A percentile compares a stretch with the other conserved stretches of the same genome.
These are phyloP conservation scores for Pammene fasciana DNA, from an alignment of 2,888 invertebrate genomes.

Conservation along the genomic window DNA sequence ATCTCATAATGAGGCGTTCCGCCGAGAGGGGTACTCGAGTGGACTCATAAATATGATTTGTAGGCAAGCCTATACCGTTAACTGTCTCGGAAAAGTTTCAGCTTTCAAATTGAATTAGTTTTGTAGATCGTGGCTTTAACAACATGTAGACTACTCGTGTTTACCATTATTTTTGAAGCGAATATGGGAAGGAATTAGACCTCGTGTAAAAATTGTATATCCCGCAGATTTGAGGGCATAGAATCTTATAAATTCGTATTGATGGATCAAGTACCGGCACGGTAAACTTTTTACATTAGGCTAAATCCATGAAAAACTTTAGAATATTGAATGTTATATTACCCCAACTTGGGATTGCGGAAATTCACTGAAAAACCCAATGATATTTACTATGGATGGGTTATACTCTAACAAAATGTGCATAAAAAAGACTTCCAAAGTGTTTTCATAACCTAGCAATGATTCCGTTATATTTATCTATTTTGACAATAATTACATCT, in stretches of 20 bases:
- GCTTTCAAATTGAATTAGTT: slow-evolving; percentile 25
- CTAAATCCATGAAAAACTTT: slow-evolving; percentile 59
- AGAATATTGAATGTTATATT: slow-evolving; percentile 55
- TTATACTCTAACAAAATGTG: no score
- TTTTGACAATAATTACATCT: no score
- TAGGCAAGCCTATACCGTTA: slow-evolving; percentile 57
- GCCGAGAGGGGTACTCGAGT: slow-evolving; percentile 58
- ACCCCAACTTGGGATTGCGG: slow-evolving; percentile 31
- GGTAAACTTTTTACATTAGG: slow-evolving; percentile 69
- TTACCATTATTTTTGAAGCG: background rate
- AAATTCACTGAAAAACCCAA: background rate
- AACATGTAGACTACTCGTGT: background rate
- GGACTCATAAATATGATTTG: slow-evolving; percentile 61
- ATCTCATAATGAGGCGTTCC: slow-evolving; percentile 66
- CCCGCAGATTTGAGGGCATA: slow-evolving; percentile 44
- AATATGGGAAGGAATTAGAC: background rate
- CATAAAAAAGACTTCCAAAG: no score
- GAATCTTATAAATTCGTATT: slow-evolving; percentile 65
- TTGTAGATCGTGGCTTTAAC: slow-evolving; percentile 9
- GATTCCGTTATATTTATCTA: no score
- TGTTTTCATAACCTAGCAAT: no score
- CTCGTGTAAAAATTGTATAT: slow-evolving; percentile 22
- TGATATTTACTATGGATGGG: no score
- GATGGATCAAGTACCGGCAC: slow-evolving; percentile 57
- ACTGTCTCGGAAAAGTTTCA: slow-evolving; percentile 54